phyloP scores from a whole-genome alignment of 1,140 invertebrate genomes.

The Heliconius melpomene region DNA sequence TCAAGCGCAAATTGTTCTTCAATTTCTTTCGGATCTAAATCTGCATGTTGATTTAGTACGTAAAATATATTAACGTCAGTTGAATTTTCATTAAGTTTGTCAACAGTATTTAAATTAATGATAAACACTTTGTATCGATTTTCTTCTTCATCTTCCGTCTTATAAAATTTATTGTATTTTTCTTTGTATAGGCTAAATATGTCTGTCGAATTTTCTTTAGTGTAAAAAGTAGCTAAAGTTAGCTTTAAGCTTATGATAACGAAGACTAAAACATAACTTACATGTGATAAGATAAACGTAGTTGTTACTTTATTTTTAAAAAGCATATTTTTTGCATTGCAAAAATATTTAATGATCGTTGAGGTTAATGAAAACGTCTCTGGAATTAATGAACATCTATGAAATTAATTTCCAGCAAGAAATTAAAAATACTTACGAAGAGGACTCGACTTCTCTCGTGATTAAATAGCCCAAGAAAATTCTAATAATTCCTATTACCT shows the following conservation, averaged over 20 bases:
- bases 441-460: not conserved
- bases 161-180: constrained; percentile 56
- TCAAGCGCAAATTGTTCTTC: too few species aligned
- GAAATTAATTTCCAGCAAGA: not conserved
- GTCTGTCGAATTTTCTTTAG: constrained; percentile 41
- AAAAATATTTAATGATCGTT: not conserved
- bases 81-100: constrained; percentile 46
- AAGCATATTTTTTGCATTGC: not conserved
- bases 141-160: constrained; percentile 44
- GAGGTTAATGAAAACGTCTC: not conserved
- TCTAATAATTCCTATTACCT: too few species aligned
- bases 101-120: constrained; percentile 54
- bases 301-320: not conserved
- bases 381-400: not conserved
- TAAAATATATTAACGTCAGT: constrained; percentile 47
- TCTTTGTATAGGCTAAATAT: constrained; percentile 55
- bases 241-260: not conserved
- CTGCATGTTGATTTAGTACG: constrained; percentile 56
- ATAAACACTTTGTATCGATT: constrained; percentile 50
- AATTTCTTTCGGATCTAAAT: constrained; percentile 50
- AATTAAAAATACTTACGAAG: not conserved
- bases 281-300: not conserved
- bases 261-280: not conserved
- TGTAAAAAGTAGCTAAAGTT: constrained; percentile 35
- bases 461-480: too few species aligned